A percentile compares a stretch with the other conserved stretches of the same genome.
Evolutionary conservation across 2,888 invertebrate genomes (phyloP).

Genomic region (Agrotis exclamationis): DNA sequence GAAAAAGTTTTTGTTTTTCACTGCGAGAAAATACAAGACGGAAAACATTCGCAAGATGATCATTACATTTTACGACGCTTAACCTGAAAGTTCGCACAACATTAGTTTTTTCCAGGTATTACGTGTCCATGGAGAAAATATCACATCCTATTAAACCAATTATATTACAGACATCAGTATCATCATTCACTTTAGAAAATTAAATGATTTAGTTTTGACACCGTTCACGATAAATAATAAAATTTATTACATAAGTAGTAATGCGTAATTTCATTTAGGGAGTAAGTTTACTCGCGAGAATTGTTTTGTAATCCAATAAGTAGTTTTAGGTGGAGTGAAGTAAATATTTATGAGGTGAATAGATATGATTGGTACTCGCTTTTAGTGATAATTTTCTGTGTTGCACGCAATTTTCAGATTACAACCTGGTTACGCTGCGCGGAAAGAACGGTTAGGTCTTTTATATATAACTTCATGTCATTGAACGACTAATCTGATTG

Average conservation of each 20-base stretch:
- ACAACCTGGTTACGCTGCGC: too few relatives aligned
- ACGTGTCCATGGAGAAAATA: slow-evolving; percentile 15
- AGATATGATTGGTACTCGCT: slow-evolving; percentile 30
- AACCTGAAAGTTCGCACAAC: slow-evolving; percentile 1
- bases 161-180: slow-evolving; percentile 25
- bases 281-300: slow-evolving; percentile 31
- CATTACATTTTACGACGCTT: not conserved
- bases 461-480: too few relatives aligned
- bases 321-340: slow-evolving; percentile 68
- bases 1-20: not conserved
- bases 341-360: slow-evolving; percentile 68
- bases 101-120: slow-evolving; percentile 25
- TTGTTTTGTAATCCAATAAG: slow-evolving; percentile 75
- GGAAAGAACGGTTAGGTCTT: too few relatives aligned
- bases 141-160: slow-evolving; percentile 13
- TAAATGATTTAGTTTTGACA: slow-evolving; percentile 60
- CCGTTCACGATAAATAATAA: slow-evolving; percentile 67
- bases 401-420: slow-evolving; percentile 12
- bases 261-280: slow-evolving; percentile 63
- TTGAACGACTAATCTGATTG: too few relatives aligned
- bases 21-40: not conserved
- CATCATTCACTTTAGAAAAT: slow-evolving; percentile 56
- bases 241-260: slow-evolving; percentile 69
- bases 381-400: slow-evolving; percentile 34
- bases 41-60: not conserved